Percentiles rank a stretch among this genome's conserved stretches.
Conservation (phyloP, 2,113 vertebrate genomes). For the Nibea albiflora region DNA sequence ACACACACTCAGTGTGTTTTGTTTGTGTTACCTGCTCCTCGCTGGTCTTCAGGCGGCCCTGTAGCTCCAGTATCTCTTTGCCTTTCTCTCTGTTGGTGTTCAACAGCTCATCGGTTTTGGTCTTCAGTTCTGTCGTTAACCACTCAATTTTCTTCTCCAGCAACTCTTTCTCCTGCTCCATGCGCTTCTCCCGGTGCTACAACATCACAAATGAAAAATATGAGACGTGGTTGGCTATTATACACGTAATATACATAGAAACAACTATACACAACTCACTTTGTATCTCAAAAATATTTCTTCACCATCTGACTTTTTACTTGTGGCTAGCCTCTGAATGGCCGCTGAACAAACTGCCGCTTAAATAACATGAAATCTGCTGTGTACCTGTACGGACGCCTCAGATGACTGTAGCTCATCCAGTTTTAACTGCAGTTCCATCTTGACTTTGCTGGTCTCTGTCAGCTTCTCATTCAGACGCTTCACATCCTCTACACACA, state of each 20-base stretch:
- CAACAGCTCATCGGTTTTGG: conserved; percentile 93
- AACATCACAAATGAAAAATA: background rate
- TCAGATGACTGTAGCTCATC: conserved; percentile 94
- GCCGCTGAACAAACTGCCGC: background rate
- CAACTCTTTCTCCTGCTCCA: conserved; percentile 96
- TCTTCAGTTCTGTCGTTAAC: conserved; percentile 91
- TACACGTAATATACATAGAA: background rate
- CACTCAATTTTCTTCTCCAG: conserved; percentile 90
- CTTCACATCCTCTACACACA: conserved; percentile 90
- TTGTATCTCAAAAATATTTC: background rate
- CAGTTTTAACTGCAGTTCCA: conserved; percentile 94
- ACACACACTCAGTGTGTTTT: background rate
- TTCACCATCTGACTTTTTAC: background rate
- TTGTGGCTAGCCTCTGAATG: background rate
- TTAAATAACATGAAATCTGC: background rate
- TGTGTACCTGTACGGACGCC: conserved; percentile 89
- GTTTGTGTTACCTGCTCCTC: conserved; percentile 89
- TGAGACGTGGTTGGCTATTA: no score
- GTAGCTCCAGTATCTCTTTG: conserved; percentile 92
- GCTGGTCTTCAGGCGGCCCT: conserved; percentile 88
- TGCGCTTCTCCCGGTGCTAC: conserved; percentile 92
- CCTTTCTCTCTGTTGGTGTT: conserved; percentile 90
- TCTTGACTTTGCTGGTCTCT: conserved; percentile 89
- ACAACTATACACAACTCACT: no score
- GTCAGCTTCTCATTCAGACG: conserved; percentile 91